A percentile compares a stretch with the other conserved stretches of the same genome.
phyloP scores from a whole-genome alignment of 2,797 vertebrate genomes.

The Tympanoctomys barrerae region DNA sequence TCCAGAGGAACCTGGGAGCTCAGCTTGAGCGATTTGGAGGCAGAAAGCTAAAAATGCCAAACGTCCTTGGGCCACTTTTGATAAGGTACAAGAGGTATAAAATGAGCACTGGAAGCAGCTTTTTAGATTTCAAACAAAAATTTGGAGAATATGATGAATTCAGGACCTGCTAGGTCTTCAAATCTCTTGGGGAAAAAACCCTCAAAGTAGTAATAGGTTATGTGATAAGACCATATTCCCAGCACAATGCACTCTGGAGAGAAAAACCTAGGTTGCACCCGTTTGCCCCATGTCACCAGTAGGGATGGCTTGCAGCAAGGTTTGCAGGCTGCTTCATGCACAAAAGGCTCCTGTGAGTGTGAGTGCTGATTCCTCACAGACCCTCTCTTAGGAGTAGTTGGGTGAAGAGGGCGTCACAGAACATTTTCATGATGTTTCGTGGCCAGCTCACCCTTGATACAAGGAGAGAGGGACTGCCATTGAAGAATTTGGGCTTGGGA shows the following conservation, averaged over 20 bases:
- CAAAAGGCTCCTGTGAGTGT: background rate
- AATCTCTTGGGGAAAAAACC: background rate
- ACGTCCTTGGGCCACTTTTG: background rate
- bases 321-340: background rate
- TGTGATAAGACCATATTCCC: background rate
- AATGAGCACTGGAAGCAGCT: background rate
- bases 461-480: background rate
- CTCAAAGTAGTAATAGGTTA: background rate
- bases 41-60: background rate
- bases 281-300: background rate
- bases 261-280: background rate
- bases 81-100: background rate
- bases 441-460: background rate
- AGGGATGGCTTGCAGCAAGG: background rate
- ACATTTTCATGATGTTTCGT: background rate
- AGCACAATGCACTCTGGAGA: background rate
- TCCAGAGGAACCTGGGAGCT: background rate
- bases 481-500: background rate
- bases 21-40: background rate
- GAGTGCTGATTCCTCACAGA: background rate
- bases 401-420: background rate
- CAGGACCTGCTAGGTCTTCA: background rate
- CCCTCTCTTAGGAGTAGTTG: background rate
- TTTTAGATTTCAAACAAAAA: background rate
- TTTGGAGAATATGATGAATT: background rate